Evolutionary conservation across 2,797 vertebrate species (phyloP), one percentile per base, ranked within the genome.

Genomic region (Acrocephalus scirpaceus): DNA sequence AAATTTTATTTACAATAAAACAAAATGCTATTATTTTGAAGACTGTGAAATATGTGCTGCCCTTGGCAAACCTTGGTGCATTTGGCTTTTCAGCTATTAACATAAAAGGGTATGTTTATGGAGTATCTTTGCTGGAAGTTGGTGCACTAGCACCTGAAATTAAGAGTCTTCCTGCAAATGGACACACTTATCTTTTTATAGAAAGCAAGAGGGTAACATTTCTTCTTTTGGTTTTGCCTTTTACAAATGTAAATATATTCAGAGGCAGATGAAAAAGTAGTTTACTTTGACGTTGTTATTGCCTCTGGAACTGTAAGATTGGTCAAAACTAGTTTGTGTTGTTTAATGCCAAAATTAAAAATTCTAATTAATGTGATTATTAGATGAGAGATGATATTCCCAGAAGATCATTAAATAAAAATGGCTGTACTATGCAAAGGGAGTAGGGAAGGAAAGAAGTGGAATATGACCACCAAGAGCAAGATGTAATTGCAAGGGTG

Each of bases 301-400:
- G 44, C 85, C 22, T 3, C 80, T 92, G 92, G 85, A 94, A 92
- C 81, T 62, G 18, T 57, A 75, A 88, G 89, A 77, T 94, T 78
- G 95, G 83, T 95, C 80, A 85, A 91, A 97, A 97, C 94, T 93
- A 32, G 92, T 92, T 92, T 54, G n/a, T 62, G 65, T 86, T 90
- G 58, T 92, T 96, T 84, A 96, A 90, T 72, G 53, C 67, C 79
- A 90, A 89, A 94, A 94, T 78, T 80, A 92, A 97, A 93, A 95
- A 82, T 92, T 97, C 84, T 97, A 95, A 96, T 97, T 96, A 97
- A 93, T 67, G 50, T 80, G 48, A 95, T 98, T 96, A 88, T 94
- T 94, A 88, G 85, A 95, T 95, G 74, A 80, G 91, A 93, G 81
- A 88, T 56, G 92, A 70, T 76, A 44, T 60, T 94, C 56, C 45